Evolutionary conservation across 1,140 invertebrate genomes (phyloP), one percentile per base, ranked within the genome.

Genomic region (Eupristina koningsbergeri): DNA sequence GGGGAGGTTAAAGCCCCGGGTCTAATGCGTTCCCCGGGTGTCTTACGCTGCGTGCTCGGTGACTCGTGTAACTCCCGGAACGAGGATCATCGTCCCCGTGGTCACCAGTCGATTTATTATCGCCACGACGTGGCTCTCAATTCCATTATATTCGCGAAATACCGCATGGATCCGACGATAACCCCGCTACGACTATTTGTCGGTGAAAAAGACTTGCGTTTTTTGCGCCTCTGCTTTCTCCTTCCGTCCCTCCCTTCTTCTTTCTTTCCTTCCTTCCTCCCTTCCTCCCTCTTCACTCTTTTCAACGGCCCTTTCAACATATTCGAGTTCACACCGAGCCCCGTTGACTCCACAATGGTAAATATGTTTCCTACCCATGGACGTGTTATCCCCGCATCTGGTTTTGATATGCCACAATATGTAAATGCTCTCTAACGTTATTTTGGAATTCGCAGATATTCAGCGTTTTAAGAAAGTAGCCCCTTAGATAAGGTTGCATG

Each of bases 41-140:
- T 1, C 34, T 50, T 17, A 29, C 22, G 15, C 11, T 39, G 63
- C 39, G 29, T 67, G 53, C 29, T 63, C 75, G 17, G 50, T 76
- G 58, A 34, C 58, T 79, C 61, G 76, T 79, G 76, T 79, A n/a
- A n/a, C n/a, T n/a, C 76, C 36, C 76, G 76, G 26, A 41, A 76
- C 29, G 58, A 67, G 45, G 39, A 45, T 64, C 26, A 13, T 31
- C 61, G 19, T 58, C 22, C 17, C 47, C 47, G 63, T 29, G n/a
- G 3, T 31, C n/a, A 8, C 45, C 67, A 39, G 41, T 80, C 45
- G 79, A 71, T 73, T 67, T 58, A 71, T 71, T 53, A 71, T 31
- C 11, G 29, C 6, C 34, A 45, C 45, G 74, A 39, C 29, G 31
- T 31, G 47, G 50, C 34, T 58, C 45, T 77, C 53, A 50, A 80